Conservation (phyloP, 1,140 invertebrate genomes). For the Luehdorfia chinensis region DNA sequence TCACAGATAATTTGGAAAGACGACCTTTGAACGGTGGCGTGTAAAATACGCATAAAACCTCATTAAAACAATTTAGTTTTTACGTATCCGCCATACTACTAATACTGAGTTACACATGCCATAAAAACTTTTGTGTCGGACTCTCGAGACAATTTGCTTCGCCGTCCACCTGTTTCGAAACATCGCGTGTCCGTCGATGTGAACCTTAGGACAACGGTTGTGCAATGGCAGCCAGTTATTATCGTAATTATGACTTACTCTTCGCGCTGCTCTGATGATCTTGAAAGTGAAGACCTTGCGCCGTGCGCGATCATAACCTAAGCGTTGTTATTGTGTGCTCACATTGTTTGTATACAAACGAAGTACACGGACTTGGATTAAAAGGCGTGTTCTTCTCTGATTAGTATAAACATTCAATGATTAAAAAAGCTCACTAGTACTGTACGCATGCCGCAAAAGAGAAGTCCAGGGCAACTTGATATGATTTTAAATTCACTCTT, state of each 20-base stretch:
- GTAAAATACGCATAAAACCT: not conserved
- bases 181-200: slow-evolving; percentile 43
- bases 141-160: no score
- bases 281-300: slow-evolving; percentile 75
- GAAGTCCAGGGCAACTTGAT: no score
- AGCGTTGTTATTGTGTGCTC: slow-evolving; percentile 31
- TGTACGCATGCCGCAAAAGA: no score
- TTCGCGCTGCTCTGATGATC: slow-evolving; percentile 67
- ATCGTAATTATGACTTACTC: slow-evolving; percentile 66
- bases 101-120: no score
- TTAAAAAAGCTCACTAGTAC: no score
- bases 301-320: slow-evolving; percentile 34
- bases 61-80: slow-evolving; percentile 9
- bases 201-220: slow-evolving; percentile 41
- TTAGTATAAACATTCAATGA: no score
- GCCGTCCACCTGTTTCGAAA: slow-evolving; percentile 36
- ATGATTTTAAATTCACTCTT: no score
- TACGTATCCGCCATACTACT: not conserved
- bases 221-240: slow-evolving; percentile 62
- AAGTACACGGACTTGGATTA: no score
- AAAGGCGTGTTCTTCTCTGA: no score
- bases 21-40: slow-evolving; percentile 8
- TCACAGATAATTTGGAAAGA: no score
- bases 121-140: no score
- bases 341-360: slow-evolving; percentile 51